Conservation (phyloP, 1,140 invertebrate species). For the Sminthurides bifidus region DNA sequence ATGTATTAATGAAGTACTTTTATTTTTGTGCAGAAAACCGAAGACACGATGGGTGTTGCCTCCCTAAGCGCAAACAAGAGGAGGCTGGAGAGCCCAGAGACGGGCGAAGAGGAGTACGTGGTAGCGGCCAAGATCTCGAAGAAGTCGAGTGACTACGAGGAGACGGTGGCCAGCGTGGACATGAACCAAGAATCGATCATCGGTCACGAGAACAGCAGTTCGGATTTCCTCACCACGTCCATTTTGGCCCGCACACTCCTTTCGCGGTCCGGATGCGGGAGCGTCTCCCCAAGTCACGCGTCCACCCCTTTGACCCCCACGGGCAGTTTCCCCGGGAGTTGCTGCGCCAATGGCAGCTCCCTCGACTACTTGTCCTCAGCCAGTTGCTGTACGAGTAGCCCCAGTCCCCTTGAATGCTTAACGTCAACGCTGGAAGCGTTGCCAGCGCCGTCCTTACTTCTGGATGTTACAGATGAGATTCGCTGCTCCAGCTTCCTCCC, state of each 20-base stretch:
- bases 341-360: too few species aligned
- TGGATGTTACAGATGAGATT: conserved; percentile 5
- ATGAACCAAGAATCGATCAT: conserved; percentile 4
- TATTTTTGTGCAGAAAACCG: conserved; percentile 8
- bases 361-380: too few species aligned
- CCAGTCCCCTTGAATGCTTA: conserved; percentile 16
- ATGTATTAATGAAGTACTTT: conserved; percentile 6
- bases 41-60: conserved; percentile 28
- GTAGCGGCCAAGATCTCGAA: conserved; percentile 10
- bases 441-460: conserved; percentile 2
- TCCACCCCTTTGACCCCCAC: too few species aligned
- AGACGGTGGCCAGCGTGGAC: conserved; percentile 4
- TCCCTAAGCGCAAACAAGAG: conserved; percentile 24
- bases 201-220: conserved; percentile 19
- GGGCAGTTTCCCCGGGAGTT: too few species aligned
- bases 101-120: conserved; percentile 14
- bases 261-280: too few species aligned
- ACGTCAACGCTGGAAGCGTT: conserved; percentile 25
- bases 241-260: conserved; percentile 29
- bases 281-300: too few species aligned
- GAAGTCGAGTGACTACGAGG: conserved; percentile 4
- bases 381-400: neutral
- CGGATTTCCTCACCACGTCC: conserved; percentile 30
- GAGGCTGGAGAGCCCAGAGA: conserved; percentile 15
- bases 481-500: conserved; percentile 17